These are phyloP conservation scores for Physeter macrocephalus DNA, from an alignment of 2,113 vertebrate genomes.

Conservation along the genomic window DNA sequence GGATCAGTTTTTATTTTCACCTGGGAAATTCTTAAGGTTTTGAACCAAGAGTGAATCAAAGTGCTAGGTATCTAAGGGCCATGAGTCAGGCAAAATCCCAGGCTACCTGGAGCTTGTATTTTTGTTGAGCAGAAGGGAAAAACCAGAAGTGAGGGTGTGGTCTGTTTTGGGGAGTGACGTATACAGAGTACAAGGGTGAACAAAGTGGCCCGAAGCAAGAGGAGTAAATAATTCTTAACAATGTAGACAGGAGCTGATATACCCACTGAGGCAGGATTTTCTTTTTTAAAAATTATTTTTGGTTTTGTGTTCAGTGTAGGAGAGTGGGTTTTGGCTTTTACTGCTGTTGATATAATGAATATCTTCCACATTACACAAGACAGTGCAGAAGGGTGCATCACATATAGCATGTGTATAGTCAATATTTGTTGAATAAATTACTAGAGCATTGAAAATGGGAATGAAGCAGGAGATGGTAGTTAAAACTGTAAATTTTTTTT, in stretches of 20 bases:
- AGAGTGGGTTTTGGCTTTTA: too few species aligned
- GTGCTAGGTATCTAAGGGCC: background rate
- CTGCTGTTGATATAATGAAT: background rate
- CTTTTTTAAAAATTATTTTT: background rate
- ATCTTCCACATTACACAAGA: background rate
- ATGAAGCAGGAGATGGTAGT: background rate
- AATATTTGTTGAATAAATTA: background rate
- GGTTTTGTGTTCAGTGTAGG: background rate
- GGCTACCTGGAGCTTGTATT: background rate
- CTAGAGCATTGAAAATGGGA: background rate
- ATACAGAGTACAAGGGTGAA: background rate
- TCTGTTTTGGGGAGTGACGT: background rate
- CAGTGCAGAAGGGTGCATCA: background rate
- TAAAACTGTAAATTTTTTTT: background rate
- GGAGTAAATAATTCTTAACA: background rate
- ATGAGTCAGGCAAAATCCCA: too few species aligned
- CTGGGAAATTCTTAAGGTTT: too few species aligned
- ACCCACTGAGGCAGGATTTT: background rate
- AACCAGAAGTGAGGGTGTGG: background rate
- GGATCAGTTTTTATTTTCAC: too few species aligned
- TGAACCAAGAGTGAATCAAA: too few species aligned
- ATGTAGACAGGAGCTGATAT: background rate
- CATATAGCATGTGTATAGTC: background rate
- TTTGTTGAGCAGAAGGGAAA: background rate
- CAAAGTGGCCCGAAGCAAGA: background rate